Conservation (phyloP, 2,797 vertebrate species). For the Otus scops region DNA sequence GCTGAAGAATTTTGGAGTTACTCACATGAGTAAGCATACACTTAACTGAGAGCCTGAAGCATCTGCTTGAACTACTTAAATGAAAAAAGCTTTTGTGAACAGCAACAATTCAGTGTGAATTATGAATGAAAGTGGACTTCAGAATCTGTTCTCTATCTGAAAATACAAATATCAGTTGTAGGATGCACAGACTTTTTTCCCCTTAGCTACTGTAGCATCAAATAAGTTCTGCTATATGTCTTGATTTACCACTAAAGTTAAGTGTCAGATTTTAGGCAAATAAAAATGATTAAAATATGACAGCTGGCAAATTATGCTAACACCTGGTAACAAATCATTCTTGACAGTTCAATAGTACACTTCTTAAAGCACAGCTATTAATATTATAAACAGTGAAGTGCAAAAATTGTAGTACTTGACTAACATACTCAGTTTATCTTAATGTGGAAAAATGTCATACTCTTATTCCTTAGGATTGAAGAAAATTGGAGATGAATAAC, state of each 20-base stretch:
- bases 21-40: neutral
- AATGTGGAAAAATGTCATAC: constrained; percentile 59
- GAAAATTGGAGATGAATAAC: constrained; percentile 41
- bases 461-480: constrained; percentile 24
- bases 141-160: neutral
- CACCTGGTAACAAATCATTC: constrained; percentile 79
- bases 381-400: constrained; percentile 71
- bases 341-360: constrained; percentile 72
- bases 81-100: constrained; percentile 5
- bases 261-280: constrained; percentile 73
- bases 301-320: constrained; percentile 78
- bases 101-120: neutral
- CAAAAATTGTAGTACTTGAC: constrained; percentile 48
- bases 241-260: constrained; percentile 74
- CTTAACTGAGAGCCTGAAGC: neutral
- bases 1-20: neutral
- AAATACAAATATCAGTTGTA: constrained; percentile 13
- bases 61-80: neutral
- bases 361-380: constrained; percentile 76
- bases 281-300: constrained; percentile 79
- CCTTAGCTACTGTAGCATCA: constrained; percentile 27
- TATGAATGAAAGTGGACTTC: constrained; percentile 25
- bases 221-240: constrained; percentile 64
- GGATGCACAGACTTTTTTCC: neutral
- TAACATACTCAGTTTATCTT: constrained; percentile 65